Evolutionary conservation across 2,888 invertebrate species (phyloP).

Genomic region (Dasysyrphus tricinctus): DNA sequence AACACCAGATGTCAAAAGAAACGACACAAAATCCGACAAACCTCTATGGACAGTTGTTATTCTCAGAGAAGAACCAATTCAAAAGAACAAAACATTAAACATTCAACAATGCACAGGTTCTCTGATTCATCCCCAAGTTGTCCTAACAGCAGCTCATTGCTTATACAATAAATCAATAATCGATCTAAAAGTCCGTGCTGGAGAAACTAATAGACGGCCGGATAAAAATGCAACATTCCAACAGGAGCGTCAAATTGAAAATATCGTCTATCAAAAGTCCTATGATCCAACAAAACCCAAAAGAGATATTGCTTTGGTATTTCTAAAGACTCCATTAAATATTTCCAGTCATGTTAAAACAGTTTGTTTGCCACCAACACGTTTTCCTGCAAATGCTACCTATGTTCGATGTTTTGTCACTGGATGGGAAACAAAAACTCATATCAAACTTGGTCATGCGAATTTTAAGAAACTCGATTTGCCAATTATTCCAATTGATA

Average conservation of each 20-base stretch:
- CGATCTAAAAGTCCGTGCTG: constrained; percentile 86
- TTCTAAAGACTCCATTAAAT: constrained; percentile 86
- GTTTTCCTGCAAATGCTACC: constrained; percentile 83
- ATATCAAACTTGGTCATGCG: constrained; percentile 84
- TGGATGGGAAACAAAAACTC: constrained; percentile 81
- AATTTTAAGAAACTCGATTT: constrained; percentile 89
- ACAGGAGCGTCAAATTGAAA: constrained; percentile 87
- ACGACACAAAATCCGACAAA: constrained; percentile 60
- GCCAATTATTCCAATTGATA: constrained; percentile 86
- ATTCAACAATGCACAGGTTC: constrained; percentile 84
- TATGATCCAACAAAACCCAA: constrained; percentile 87
- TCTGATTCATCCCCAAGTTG: constrained; percentile 84
- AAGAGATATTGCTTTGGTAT: constrained; percentile 90
- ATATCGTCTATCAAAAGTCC: constrained; percentile 86
- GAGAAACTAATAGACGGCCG: constrained; percentile 93
- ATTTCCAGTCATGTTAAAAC: constrained; percentile 87
- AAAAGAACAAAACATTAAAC: constrained; percentile 67
- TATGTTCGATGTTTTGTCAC: constrained; percentile 79
- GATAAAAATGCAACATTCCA: constrained; percentile 88
- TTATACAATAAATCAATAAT: constrained; percentile 81
- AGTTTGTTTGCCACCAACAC: constrained; percentile 86
- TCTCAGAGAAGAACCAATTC: constrained; percentile 78
- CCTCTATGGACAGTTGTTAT: constrained; percentile 85
- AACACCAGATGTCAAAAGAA: constrained; percentile 11
- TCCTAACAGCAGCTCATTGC: constrained; percentile 93